Conservation (phyloP, 2,797 vertebrate genomes). For the Naso thynnoides region DNA sequence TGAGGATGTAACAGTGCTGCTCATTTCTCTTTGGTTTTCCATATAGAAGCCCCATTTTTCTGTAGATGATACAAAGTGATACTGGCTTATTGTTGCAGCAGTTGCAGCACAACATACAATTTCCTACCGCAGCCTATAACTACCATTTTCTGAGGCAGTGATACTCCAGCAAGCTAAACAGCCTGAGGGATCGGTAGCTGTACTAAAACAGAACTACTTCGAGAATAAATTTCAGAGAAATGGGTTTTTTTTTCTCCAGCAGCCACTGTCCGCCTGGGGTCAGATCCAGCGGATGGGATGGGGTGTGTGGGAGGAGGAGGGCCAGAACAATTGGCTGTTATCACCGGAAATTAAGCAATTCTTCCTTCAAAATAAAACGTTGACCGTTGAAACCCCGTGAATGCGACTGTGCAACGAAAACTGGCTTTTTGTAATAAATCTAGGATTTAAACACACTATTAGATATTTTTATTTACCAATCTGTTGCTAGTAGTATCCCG, state of each 20-base stretch:
- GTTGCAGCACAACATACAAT: no score
- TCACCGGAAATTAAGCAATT: slow-evolving; percentile 28
- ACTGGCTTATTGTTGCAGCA: no score
- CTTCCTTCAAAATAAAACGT: slow-evolving; percentile 50
- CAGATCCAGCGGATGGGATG: slow-evolving; percentile 48
- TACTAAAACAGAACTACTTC: neutral
- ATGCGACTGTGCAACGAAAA: neutral
- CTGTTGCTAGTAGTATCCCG: neutral
- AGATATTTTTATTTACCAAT: neutral
- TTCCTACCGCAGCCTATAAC: neutral
- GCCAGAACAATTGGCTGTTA: slow-evolving; percentile 46
- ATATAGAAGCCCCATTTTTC: slow-evolving; percentile 14
- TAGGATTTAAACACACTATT: no score
- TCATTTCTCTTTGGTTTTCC: slow-evolving; percentile 15
- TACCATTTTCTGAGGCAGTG: slow-evolving; percentile 13
- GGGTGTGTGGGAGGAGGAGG: slow-evolving; percentile 51
- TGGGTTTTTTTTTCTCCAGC: neutral
- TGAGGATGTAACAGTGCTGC: neutral
- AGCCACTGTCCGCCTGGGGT: slow-evolving; percentile 13
- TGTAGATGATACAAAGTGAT: neutral
- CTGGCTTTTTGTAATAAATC: neutral
- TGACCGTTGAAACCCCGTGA: rapidly evolving
- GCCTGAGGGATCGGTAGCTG: neutral
- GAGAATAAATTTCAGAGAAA: neutral
- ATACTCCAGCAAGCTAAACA: slow-evolving; percentile 12